Evolutionary conservation across 2,797 vertebrate species (phyloP).

Genomic region (Clamator glandarius): DNA sequence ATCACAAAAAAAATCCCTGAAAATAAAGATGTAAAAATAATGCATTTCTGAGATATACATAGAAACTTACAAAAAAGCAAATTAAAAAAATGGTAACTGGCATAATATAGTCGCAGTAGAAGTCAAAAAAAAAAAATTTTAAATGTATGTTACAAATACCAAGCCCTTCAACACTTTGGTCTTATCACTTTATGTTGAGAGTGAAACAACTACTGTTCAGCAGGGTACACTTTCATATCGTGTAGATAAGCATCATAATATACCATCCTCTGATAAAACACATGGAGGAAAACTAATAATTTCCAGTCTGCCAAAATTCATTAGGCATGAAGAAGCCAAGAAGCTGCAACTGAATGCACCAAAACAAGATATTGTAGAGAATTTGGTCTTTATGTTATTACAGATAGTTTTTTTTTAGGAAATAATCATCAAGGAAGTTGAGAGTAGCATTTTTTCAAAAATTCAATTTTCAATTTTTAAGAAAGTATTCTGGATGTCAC

Average conservation of each 20-base stretch:
- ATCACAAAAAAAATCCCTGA: neutral
- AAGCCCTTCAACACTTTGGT: neutral
- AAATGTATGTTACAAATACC: neutral
- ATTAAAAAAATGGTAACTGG: neutral
- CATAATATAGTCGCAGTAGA: neutral
- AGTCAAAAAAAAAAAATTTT: neutral
- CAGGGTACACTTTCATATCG: neutral
- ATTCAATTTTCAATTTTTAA: neutral
- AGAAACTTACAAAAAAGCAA: neutral
- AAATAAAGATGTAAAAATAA: neutral
- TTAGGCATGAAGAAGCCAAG: neutral
- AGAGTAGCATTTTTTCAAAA: neutral
- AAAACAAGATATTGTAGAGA: neutral
- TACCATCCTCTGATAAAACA: conserved; percentile 11
- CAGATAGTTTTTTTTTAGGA: neutral
- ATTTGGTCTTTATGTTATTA: neutral
- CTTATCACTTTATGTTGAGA: neutral
- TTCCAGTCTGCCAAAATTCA: conserved; percentile 25
- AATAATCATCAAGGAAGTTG: neutral
- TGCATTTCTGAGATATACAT: neutral
- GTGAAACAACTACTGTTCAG: neutral
- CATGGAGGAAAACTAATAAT: neutral
- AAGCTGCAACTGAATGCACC: neutral
- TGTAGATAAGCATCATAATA: neutral
- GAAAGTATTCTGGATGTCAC: neutral